Evolutionary conservation across 2,113 vertebrate species (phyloP), one percentile per base, ranked within the genome.

Genomic region (Nerophis lumbriciformis): DNA sequence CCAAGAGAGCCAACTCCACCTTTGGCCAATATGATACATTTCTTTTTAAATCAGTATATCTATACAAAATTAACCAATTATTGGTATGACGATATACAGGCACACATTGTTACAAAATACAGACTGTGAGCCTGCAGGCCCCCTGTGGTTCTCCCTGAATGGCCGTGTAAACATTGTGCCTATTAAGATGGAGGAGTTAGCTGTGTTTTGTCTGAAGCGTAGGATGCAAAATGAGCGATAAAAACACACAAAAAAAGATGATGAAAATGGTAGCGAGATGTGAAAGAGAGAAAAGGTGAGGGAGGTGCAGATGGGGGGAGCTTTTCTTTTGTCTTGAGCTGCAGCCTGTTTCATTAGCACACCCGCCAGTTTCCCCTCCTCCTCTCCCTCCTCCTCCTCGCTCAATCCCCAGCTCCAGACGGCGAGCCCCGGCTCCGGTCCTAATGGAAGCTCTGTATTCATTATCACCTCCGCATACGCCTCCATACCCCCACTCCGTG

Each of bases 401-500:
- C 66, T 44, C 67, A 62, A 67, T 76, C 64, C 77, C 61, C 71
- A 73, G 72, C 73, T 79, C 52, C 81, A 83, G 79, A 81, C 80
- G 16, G 80, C 77, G 71, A 82, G 78, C 73, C 73, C 78, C 62
- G 59, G 83, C 81, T 82, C 82, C 81, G 71, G 67, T 86, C 79
- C 83, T 85, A 88, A 88, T 88, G 85, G 83, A 79, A 80, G 73
- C 79, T 86, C 86, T 85, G 84, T 88, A 87, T 89, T 88, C 89
- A 90, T 90, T 88, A 90, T 84, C 87, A 86, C 87, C 87, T 88
- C 78, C 66, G 54, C 79, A 78, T 83, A 73, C 80, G 68, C 86
- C 71, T 68, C 80, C 77, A 61, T 69, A 63, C 73, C 71, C 76
- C 62, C 68, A 68, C 74, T 68, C 79, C 48, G 64, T 69, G 58